These are phyloP conservation scores for Yponomeuta sedellus DNA, from an alignment of 2,888 invertebrate species.

Conservation along the genomic window DNA sequence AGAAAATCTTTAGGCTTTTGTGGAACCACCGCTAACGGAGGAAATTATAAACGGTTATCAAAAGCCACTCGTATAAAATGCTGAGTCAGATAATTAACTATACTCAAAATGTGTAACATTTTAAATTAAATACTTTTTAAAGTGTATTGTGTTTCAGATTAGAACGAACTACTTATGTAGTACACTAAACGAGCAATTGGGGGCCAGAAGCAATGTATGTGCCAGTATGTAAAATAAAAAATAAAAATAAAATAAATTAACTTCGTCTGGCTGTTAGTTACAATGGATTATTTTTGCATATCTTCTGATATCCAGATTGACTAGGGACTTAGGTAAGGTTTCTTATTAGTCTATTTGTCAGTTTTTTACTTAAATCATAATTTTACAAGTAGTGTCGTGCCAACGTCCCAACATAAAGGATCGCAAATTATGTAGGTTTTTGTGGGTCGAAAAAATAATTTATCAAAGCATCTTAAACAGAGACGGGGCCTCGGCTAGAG, in stretches of 20 bases:
- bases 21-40: not conserved
- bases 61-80: not conserved
- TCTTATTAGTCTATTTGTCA: not conserved
- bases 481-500: not conserved
- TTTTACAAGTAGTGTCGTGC: not conserved
- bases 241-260: too few relatives aligned
- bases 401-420: not conserved
- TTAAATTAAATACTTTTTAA: too few relatives aligned
- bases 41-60: not conserved
- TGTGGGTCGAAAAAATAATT: not conserved
- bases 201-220: too few relatives aligned
- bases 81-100: not conserved
- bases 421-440: not conserved
- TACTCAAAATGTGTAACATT: not conserved
- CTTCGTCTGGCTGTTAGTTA: too few relatives aligned
- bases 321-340: not conserved
- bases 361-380: not conserved
- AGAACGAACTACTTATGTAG: too few relatives aligned
- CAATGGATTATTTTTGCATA: too few relatives aligned
- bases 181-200: too few relatives aligned
- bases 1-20: not conserved
- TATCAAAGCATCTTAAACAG: conserved; percentile 5
- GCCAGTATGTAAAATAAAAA: too few relatives aligned
- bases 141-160: too few relatives aligned
- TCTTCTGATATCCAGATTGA: not conserved